Evolutionary conservation across 2,888 invertebrate species (phyloP).

Genomic region (Brenthis daphne): DNA sequence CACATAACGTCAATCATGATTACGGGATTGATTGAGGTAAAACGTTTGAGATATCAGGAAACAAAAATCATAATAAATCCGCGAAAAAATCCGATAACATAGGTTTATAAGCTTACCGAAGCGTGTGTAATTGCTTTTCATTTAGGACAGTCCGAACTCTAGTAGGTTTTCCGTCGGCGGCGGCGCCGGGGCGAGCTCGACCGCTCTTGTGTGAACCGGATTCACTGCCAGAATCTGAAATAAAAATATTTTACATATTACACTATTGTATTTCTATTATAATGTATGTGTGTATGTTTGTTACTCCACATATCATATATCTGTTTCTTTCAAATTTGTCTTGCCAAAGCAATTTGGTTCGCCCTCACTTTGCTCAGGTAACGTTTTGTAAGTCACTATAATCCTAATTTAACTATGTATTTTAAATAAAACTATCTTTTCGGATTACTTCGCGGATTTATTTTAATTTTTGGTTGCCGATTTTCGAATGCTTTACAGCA

Average conservation of each 20-base stretch:
- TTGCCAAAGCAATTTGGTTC: too few relatives aligned
- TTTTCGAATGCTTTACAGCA: too few relatives aligned
- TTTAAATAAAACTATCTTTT: too few relatives aligned
- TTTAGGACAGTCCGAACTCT: constrained; percentile 98
- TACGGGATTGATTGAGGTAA: neutral
- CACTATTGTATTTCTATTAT: neutral
- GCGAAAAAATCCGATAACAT: too few relatives aligned
- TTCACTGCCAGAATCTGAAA: constrained; percentile 94
- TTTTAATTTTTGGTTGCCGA: too few relatives aligned
- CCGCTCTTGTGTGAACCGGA: constrained; percentile 94
- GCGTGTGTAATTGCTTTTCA: constrained; percentile 98
- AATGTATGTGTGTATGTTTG: neutral
- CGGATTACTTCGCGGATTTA: too few relatives aligned
- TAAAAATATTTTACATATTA: neutral
- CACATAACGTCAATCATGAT: neutral
- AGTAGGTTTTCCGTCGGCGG: constrained; percentile 97
- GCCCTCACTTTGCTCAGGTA: too few relatives aligned
- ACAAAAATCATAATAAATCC: neutral
- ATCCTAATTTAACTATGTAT: too few relatives aligned
- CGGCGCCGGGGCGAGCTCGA: constrained; percentile 80
- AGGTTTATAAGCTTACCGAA: constrained; percentile 80
- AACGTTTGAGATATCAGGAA: too few relatives aligned
- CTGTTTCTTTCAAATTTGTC: too few relatives aligned
- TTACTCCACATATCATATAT: neutral
- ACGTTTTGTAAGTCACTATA: too few relatives aligned